Percentiles rank a stretch among this genome's conserved stretches.
Conservation (phyloP, 2,888 invertebrate species). For the Melolontha melolontha region DNA sequence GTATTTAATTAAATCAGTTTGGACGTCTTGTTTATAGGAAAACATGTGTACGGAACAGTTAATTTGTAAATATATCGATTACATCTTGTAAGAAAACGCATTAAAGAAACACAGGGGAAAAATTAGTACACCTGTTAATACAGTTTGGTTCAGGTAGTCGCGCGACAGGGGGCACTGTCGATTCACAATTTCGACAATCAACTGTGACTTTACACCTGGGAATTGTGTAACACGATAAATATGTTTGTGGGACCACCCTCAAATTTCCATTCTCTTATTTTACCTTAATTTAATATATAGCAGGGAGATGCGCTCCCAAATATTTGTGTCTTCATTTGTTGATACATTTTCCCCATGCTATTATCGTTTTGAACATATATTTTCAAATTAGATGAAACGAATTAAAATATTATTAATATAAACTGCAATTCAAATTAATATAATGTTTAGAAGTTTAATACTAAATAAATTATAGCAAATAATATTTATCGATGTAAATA, state of each 20-base stretch:
- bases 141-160: constrained; percentile 50
- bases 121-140: constrained; percentile 51
- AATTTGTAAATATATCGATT: constrained; percentile 57
- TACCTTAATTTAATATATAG: constrained; percentile 7
- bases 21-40: constrained; percentile 56
- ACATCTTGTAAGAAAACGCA: constrained; percentile 51
- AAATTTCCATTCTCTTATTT: constrained; percentile 25
- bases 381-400: no score
- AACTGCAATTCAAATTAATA: no score
- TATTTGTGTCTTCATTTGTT: no score
- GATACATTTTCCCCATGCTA: no score
- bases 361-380: no score
- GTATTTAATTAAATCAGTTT: constrained; percentile 58
- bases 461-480: no score
- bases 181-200: constrained; percentile 45
- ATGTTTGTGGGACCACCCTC: constrained; percentile 43
- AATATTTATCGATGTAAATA: no score
- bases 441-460: no score
- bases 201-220: constrained; percentile 49
- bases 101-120: constrained; percentile 44
- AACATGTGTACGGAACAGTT: constrained; percentile 56
- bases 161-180: constrained; percentile 44
- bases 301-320: no score
- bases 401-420: no score
- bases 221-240: constrained; percentile 43